Evolutionary conservation across 2,888 invertebrate genomes (phyloP), one percentile per base, ranked within the genome.

Genomic region (Callyntrura guangdongensis): DNA sequence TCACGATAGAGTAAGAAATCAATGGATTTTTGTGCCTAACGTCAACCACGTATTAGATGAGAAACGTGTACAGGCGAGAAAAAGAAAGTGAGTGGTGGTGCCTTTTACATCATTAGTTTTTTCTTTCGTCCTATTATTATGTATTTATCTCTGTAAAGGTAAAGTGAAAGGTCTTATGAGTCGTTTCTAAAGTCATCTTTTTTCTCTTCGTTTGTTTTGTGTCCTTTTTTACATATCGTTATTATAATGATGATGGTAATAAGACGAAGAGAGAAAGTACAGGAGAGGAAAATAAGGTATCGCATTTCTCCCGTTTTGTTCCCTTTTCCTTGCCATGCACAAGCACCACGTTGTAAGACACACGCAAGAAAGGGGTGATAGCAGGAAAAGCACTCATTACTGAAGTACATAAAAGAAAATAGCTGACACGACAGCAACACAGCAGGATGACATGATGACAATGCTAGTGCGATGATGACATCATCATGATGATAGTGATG

Each of bases 351-450:
- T 36, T 69, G 14, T 27, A 8, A 8, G 47, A 47, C 47, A 25
- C 9, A 79, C 53, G 14, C 9, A 17, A 5, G 12, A 20, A 27
- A 61, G 64, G 77, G 64, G 56, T 64, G 53, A 84, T 89, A 17
- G 47, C 64, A 89, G 77, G 61, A 77, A 84, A 84, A 84, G 83
- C 77, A 89, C 77, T 89, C 84, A 89, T 84, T 89, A 89, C 64
- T 5, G n/a, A 83, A 84, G 47, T 72, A 47, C 77, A 89, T 83
- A 89, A 89, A 89, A 81, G 84, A 77, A 89, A 83, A 83, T 77
- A 64, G 77, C 64, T 74, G 64, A 89, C 69, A 77, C 47, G 84
- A 64, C 74, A 82, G 47, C 74, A 36, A 14, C 72, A 56, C 25
- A 53, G 79, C 56, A 25, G 79, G 79, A 56, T 79, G 56, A 79